Base-by-base conservation (phyloP, 2,888 invertebrate genomes). In the Mactromeris polynyma region DNA sequence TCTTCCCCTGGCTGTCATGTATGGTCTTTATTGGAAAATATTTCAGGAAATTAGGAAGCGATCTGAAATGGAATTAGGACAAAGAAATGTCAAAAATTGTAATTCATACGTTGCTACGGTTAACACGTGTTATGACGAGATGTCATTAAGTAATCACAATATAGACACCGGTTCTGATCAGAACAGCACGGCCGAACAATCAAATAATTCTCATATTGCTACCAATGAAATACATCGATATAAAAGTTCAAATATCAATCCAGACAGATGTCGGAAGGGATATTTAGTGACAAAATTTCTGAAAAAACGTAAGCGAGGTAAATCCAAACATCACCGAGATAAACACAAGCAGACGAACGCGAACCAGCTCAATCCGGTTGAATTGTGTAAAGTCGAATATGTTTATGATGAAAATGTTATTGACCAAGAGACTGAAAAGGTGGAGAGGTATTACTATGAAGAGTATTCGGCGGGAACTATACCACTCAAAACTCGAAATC, bases 1-100 rank as follows among this genome's bases (percentile, higher is more conserved):
- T 94, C 95, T 97, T n/a, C 97, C 97, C 0, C 95, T 97, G 31
- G 94, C 96, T 9, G 94, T 97, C n/a, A 97, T 97, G 97, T 97
- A 97, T 87, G 94, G 93, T 73, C 94, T 97, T 14, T 97, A 97
- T 93, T 96, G 95, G 40, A 96, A 96, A 91, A 97, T 97, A 82
- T 97, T 97, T 93, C 95, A 96, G 89, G 97, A 97, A 91, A 97
- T 97, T 40, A 95, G 97, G 78, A 96, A 97, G 88, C 94, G 97
- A 2, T 97, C 97, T 0, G 95, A 95, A 89, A 94, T 96, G 84
- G 96, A 96, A 89, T 89, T 96, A 33, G 96, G 96, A 2, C 96
- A 96, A 89, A 89, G 95, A 69, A 95, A 92, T 58, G 92, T 92
- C 9, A 95, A 86, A 83, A 69, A 83, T 83, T 73, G 40, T 14